Conservation (phyloP, 2,888 invertebrate species). For the Oscheius sp. region DNA sequence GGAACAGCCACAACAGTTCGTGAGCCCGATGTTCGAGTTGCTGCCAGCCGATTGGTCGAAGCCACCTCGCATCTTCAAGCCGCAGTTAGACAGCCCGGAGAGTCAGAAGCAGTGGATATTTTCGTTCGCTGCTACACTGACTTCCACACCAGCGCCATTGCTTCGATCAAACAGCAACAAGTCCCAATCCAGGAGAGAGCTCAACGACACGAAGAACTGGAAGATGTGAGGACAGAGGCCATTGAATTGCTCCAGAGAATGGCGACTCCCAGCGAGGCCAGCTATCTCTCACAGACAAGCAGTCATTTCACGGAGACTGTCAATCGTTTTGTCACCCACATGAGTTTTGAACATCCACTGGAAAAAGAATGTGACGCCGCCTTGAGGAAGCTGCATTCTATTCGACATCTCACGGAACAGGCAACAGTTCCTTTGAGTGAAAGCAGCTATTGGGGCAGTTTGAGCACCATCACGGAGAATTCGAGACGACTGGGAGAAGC, state of each 20-base stretch:
- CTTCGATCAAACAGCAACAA: conserved; percentile 43
- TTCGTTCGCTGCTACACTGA: conserved; percentile 64
- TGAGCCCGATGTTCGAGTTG: conserved; percentile 86
- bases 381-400: conserved; percentile 82
- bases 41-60: conserved; percentile 86
- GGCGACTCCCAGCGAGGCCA: conserved; percentile 44
- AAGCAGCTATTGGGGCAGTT: conserved; percentile 77
- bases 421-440: conserved; percentile 89
- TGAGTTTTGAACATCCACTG: conserved; percentile 91
- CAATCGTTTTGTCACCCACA: conserved; percentile 87
- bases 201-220: conserved; percentile 40
- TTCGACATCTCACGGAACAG: conserved; percentile 85
- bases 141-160: conserved; percentile 64
- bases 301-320: conserved; percentile 74
- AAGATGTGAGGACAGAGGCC: conserved; percentile 53
- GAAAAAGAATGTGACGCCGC: conserved; percentile 97
- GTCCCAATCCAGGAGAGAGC: conserved; percentile 29
- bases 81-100: conserved; percentile 57
- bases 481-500: conserved; percentile 81
- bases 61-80: conserved; percentile 83
- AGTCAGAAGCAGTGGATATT: conserved; percentile 59
- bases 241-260: conserved; percentile 25
- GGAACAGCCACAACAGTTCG: conserved; percentile 74
- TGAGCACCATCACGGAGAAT: conserved; percentile 81
- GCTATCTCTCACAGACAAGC: conserved; percentile 56